Percentiles rank a stretch among this genome's conserved stretches.
phyloP scores from a whole-genome alignment of 2,113 vertebrate species.

The Crotalus tigris region DNA sequence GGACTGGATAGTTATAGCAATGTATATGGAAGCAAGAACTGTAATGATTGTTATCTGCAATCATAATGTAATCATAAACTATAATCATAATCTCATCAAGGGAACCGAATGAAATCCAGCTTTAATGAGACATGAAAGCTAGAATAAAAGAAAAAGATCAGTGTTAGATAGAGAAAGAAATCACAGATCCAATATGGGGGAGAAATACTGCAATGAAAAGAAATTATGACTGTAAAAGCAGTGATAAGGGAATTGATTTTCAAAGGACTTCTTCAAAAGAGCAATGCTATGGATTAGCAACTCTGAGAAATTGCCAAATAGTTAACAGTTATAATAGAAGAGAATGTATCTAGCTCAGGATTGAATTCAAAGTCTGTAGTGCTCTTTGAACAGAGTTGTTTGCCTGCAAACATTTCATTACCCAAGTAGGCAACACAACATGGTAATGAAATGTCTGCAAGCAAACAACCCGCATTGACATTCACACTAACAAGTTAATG shows the following conservation, averaged over 20 bases:
- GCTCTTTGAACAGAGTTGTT: background rate
- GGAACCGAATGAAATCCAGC: background rate
- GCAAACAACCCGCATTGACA: background rate
- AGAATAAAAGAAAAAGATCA: background rate
- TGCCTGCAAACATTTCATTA: background rate
- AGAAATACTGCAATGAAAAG: background rate
- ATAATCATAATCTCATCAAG: background rate
- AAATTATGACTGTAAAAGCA: background rate
- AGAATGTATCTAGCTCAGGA: background rate
- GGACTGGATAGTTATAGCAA: background rate
- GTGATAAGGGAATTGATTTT: background rate
- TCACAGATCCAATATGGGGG: background rate
- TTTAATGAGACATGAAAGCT: background rate
- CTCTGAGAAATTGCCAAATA: background rate
- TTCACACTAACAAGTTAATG: background rate
- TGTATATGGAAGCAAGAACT: background rate
- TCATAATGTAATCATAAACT: background rate
- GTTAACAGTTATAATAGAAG: background rate
- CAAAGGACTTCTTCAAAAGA: background rate
- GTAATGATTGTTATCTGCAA: background rate
- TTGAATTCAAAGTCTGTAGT: background rate
- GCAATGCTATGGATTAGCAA: background rate
- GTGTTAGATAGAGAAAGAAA: conserved; percentile 1
- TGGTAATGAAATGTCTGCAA: background rate
- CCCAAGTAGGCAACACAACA: background rate